Percentiles rank a stretch among this genome's conserved stretches.
phyloP scores from a whole-genome alignment of 1,140 invertebrate species.

The Diuraphis noxia region DNA sequence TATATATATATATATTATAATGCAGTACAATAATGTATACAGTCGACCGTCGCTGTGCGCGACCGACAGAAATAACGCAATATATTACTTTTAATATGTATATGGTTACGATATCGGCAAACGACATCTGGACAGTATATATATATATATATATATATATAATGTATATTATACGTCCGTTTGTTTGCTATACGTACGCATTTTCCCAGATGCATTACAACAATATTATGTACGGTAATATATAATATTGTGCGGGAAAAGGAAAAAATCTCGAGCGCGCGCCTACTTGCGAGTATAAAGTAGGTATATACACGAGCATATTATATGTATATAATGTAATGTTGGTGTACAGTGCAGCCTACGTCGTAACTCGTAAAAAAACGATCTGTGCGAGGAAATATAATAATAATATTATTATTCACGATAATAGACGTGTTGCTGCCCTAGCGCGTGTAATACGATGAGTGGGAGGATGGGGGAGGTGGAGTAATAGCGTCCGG shows the following conservation, averaged over 20 bases:
- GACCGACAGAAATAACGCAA: not conserved
- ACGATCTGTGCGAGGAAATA: not conserved
- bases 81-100: constrained; percentile 4
- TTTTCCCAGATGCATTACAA: not conserved
- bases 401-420: constrained; percentile 6
- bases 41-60: not conserved
- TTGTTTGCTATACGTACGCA: not conserved
- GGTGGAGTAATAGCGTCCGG: not conserved
- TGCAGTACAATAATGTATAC: not conserved
- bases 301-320: too few relatives aligned
- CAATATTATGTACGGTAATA: not conserved
- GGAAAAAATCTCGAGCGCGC: not conserved
- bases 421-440: not conserved
- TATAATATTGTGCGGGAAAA: not conserved
- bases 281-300: not conserved
- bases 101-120: not conserved
- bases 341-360: not conserved
- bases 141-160: not conserved
- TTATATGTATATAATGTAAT: not conserved
- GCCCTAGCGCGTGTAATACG: too few relatives aligned
- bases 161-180: not conserved
- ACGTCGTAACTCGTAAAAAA: not conserved
- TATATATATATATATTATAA: too few relatives aligned
- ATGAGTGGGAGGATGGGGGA: not conserved
- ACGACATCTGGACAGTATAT: not conserved